Base-by-base conservation (phyloP, 2,888 invertebrate species). In the Lasioglossum oenotherae region DNA sequence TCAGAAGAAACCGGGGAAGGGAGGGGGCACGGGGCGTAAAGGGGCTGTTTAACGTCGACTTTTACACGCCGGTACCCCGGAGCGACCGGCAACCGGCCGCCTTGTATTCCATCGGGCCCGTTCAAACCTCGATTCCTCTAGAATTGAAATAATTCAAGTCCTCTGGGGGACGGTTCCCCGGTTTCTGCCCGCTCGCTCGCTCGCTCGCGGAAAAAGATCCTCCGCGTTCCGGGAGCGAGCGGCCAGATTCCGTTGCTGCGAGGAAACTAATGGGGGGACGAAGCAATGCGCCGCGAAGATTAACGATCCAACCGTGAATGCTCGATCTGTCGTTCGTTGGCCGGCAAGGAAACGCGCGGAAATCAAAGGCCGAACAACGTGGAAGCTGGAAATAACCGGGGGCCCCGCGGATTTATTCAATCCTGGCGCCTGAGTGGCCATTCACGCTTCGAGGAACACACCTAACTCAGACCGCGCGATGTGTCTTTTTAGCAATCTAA, bases 21-120 rank as follows among this genome's bases (percentile, higher is more conserved):
- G 49, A 53, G 76, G 77, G 78, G 72, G 74, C 57, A 67, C 67
- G 71, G 64, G 64, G 67, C 72, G 83, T 85, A 75, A 79, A 87
- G 80, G 87, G 84, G 82, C 82, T 86, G 90, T 90, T 90, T 90
- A 90, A 85, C 81, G 82, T 78, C 74, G 87, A 87, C 82, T 90
- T 90, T 88, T 88, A 85, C 88, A 82, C 83, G 82, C 38, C 57
- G 81, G 81, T 86, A 85, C 46, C 90, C 88, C 82, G 88, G 81
- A 82, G 90, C 89, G 89, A 88, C 80, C 71, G 80, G 69, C 41
- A 53, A 64, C 49, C 80, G 72, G 80, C 38, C 49, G 80, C 80
- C 79, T 44, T 64, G 80, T 84, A 82, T 74, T 82, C 74, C 80
- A 49, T 73, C 69, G 71, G 41, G 38, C 76, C 69, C 41, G 74